Conservation (phyloP, 2,113 vertebrate genomes). For the Tachuris rubrigastra region DNA sequence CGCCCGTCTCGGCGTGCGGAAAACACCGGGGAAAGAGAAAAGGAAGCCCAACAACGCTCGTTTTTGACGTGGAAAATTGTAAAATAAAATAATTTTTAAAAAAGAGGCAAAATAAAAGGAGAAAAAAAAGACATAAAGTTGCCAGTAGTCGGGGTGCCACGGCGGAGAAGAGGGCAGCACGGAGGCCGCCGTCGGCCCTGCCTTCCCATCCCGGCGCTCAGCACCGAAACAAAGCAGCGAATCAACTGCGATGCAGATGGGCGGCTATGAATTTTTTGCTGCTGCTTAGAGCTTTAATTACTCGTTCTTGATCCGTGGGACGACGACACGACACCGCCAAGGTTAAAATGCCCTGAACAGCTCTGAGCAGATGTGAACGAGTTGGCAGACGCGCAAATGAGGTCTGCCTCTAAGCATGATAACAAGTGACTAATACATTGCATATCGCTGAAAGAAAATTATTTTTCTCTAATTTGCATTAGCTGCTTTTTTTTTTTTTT, state of each 20-base stretch:
- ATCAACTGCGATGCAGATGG: conserved; percentile 64
- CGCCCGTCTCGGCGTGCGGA: not conserved
- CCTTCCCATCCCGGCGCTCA: conserved; percentile 47
- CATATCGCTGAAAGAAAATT: conserved; percentile 85
- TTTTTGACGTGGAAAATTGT: not conserved
- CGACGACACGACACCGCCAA: conserved; percentile 79
- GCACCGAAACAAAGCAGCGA: conserved; percentile 64
- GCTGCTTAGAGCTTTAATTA: conserved; percentile 81
- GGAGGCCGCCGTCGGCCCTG: not conserved
- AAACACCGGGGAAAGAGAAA: rapidly evolving
- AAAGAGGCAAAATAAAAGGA: too few relatives aligned
- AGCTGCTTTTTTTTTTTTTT: conserved; percentile 55
- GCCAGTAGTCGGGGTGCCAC: not conserved
- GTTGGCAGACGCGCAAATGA: conserved; percentile 84
- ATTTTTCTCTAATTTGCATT: conserved; percentile 85
- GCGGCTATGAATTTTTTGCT: conserved; percentile 74
- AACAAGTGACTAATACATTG: conserved; percentile 86
- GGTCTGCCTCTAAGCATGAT: conserved; percentile 82
- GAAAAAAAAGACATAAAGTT: not conserved
- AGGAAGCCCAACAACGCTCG: not conserved
- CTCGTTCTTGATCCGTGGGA: conserved; percentile 81
- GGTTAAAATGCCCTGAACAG: conserved; percentile 84
- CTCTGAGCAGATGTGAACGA: conserved; percentile 82
- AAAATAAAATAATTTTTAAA: not conserved
- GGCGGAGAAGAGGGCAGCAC: not conserved